phyloP scores from a whole-genome alignment of 2,113 vertebrate species.

The Balaenoptera acutorostrata region DNA sequence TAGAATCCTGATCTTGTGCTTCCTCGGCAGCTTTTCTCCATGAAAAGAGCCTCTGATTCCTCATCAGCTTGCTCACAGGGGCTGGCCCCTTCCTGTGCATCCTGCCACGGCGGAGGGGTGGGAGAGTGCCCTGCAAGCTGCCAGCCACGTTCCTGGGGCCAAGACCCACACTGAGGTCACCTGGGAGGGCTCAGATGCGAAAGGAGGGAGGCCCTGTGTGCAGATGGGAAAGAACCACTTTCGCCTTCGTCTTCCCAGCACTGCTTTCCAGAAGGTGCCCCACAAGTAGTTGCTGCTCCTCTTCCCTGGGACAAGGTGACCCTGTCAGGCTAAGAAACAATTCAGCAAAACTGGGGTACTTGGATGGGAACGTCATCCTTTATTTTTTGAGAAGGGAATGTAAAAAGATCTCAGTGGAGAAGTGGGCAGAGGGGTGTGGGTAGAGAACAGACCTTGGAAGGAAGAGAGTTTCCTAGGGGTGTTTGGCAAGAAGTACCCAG shows the following conservation, averaged over 20 bases:
- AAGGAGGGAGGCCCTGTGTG: neutral
- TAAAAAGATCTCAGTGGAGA: neutral
- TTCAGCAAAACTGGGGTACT: neutral
- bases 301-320: neutral
- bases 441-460: neutral
- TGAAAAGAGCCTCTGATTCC: neutral
- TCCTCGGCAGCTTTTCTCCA: neutral
- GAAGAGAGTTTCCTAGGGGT: neutral
- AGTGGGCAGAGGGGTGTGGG: neutral
- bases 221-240: neutral
- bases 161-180: neutral
- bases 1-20: neutral
- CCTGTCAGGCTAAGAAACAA: neutral
- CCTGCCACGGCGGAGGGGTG: neutral
- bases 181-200: neutral
- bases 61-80: neutral
- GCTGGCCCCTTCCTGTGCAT: neutral
- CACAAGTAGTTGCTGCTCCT: neutral
- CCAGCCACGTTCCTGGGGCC: neutral
- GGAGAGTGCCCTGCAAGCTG: neutral
- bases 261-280: neutral
- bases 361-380: neutral
- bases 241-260: neutral
- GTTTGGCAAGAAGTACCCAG: neutral
- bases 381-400: neutral